Base-by-base conservation (phyloP, 2,797 vertebrate genomes). In the Synanceia verrucosa region DNA sequence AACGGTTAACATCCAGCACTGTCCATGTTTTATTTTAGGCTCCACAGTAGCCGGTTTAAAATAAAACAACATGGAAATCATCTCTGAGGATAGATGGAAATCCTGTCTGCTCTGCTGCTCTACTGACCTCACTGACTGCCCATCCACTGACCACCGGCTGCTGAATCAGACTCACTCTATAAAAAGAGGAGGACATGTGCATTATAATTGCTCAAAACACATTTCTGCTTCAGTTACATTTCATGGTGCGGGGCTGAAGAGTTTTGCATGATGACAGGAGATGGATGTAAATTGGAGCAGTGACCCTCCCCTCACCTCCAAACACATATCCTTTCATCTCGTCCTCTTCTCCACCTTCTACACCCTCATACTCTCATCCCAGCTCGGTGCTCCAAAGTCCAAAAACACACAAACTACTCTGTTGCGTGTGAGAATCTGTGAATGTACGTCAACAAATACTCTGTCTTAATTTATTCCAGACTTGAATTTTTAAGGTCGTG, bases 51-150 rank as follows among this genome's bases (percentile, higher is more conserved):
- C 44, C 7, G 23, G 60, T 65, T 78, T 65, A 71, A 90, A 91
- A 91, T 87, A 87, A 91, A 90, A 83, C 78, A 76, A 85, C 78
- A 57, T 10, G 31, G 57, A 76, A 57, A 74, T 86, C 81, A 84
- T 76, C 55, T 67, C 79, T 55, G 72, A 84, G 70, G 72, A 78
- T 26, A 69, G 66, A 83, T 65, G 69, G 37, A 77, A 84, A 83
- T 78, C 81, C 86, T 59, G 71, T 84, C 85, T 87, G 84, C 79
- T 75, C 52, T 21, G 71, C 72, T 74, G 79, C 77, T 74, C 70
- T 81, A 59, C 79, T 89, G 90, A 93, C 81, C 85, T 93, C 92
- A 92, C 65, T 13, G 84, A 86, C 90, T 87, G 90, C 75, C 85
- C 87, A 90, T 79, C 78, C 78, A 5, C 79, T 80, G 82, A 86